Evolutionary conservation across 2,797 vertebrate species (phyloP).

Genomic region (Spinibarbus caldwelli): DNA sequence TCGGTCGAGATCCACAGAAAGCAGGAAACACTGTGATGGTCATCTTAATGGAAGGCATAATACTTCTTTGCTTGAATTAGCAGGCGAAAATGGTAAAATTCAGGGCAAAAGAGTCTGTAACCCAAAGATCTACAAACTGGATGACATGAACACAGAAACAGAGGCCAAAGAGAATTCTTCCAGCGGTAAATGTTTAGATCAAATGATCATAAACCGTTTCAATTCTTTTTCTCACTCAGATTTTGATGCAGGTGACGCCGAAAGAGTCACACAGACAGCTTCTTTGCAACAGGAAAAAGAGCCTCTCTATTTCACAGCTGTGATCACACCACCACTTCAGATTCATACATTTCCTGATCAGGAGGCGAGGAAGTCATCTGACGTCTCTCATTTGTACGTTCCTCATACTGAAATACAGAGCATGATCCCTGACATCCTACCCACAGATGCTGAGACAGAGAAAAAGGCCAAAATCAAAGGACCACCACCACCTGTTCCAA

Average conservation of each 20-base stretch:
- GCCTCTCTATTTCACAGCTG: conserved; percentile 66
- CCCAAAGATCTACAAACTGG: conserved; percentile 14
- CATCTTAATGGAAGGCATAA: conserved; percentile 4
- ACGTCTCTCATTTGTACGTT: conserved; percentile 4
- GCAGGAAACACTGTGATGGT: conserved; percentile 3
- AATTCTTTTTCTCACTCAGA: conserved; percentile 34
- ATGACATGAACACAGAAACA: conserved; percentile 20
- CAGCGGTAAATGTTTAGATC: not conserved
- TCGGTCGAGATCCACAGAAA: conserved; percentile 2
- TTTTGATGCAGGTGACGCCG: not conserved
- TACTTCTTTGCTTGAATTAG: not conserved
- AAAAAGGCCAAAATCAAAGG: conserved; percentile 73
- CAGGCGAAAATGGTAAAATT: not conserved
- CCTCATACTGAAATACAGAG: conserved; percentile 42
- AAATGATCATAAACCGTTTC: conserved; percentile 17
- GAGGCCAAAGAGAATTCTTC: not conserved
- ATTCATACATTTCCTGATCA: conserved; percentile 62
- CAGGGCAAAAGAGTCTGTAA: conserved; percentile 12
- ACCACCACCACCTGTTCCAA: conserved; percentile 80
- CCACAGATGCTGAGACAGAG: conserved; percentile 43
- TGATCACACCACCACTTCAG: conserved; percentile 64
- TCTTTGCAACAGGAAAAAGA: conserved; percentile 65
- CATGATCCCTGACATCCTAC: conserved; percentile 7
- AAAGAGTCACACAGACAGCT: conserved; percentile 48
- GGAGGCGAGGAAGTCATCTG: conserved; percentile 34